Conservation (phyloP, 2,888 invertebrate species). For the Incurvaria masculella region DNA sequence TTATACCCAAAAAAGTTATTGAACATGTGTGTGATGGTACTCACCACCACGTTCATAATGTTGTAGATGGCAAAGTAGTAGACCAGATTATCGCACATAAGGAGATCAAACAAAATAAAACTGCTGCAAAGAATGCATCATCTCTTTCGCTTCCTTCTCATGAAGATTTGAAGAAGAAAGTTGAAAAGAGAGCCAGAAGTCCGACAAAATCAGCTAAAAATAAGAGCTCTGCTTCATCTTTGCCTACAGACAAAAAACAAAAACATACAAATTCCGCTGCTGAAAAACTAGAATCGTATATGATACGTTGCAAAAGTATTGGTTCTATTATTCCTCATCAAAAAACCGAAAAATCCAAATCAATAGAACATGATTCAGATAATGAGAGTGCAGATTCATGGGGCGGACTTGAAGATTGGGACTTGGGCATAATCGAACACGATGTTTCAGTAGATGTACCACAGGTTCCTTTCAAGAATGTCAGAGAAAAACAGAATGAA, state of each 20-base stretch:
- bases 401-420: conserved; percentile 47
- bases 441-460: conserved; percentile 16
- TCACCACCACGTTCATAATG: conserved; percentile 23
- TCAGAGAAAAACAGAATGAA: neutral
- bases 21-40: conserved; percentile 31
- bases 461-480: neutral
- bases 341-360: conserved; percentile 31
- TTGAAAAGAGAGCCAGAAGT: conserved; percentile 19
- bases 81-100: conserved; percentile 9
- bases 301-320: conserved; percentile 40
- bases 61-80: conserved; percentile 13
- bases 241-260: conserved; percentile 26
- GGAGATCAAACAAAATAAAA: neutral
- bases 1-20: conserved; percentile 31
- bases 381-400: conserved; percentile 44
- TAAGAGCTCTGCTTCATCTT: conserved; percentile 23
- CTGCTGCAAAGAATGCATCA: conserved; percentile 39
- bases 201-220: conserved; percentile 22
- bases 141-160: conserved; percentile 53
- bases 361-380: conserved; percentile 23
- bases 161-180: conserved; percentile 35
- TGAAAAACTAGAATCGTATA: conserved; percentile 38
- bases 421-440: conserved; percentile 40
- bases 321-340: conserved; percentile 41
- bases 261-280: conserved; percentile 24